phyloP scores from a whole-genome alignment of 35 echinoderm and acorn worm genomes.

The Acanthaster planci region DNA sequence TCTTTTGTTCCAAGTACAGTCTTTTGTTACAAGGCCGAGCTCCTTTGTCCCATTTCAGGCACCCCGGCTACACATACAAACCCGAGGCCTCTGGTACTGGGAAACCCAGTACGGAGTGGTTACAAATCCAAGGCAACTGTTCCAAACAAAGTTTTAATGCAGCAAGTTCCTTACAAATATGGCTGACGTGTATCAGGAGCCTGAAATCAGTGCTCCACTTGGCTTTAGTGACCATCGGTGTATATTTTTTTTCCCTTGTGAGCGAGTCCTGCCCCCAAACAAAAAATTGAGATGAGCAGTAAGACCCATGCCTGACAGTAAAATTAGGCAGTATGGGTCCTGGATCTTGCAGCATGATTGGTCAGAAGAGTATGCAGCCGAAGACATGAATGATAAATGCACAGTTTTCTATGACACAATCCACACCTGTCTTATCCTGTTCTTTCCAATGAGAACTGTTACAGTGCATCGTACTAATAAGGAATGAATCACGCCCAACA shows the following conservation, averaged over 20 bases:
- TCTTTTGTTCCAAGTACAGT: too few species aligned
- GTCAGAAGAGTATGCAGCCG: slow-evolving; percentile 24
- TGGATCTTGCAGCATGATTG: slow-evolving; percentile 41
- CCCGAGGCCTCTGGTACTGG: too few species aligned
- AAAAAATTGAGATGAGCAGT: slow-evolving; percentile 13
- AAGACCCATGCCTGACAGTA: slow-evolving; percentile 46
- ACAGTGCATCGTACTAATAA: slow-evolving; percentile 23
- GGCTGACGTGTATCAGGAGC: not conserved
- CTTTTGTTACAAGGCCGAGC: too few species aligned
- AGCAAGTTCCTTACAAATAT: slow-evolving; percentile 49
- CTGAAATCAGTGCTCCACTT: slow-evolving; percentile 34
- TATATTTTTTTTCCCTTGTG: slow-evolving; percentile 7
- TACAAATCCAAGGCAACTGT: too few species aligned
- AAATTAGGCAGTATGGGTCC: slow-evolving; percentile 32
- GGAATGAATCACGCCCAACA: too few species aligned
- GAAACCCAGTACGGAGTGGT: too few species aligned
- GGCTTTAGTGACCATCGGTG: slow-evolving; percentile 40
- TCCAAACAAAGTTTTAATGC: too few species aligned
- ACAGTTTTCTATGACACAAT: slow-evolving; percentile 26
- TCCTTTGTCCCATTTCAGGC: too few species aligned
- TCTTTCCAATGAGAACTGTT: slow-evolving; percentile 1
- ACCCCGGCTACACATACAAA: too few species aligned
- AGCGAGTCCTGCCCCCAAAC: not conserved
- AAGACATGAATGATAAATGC: slow-evolving; percentile 31
- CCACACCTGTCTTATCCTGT: not conserved